Evolutionary conservation across 2,888 invertebrate species (phyloP).

Genomic region (Antheraea yamamai): DNA sequence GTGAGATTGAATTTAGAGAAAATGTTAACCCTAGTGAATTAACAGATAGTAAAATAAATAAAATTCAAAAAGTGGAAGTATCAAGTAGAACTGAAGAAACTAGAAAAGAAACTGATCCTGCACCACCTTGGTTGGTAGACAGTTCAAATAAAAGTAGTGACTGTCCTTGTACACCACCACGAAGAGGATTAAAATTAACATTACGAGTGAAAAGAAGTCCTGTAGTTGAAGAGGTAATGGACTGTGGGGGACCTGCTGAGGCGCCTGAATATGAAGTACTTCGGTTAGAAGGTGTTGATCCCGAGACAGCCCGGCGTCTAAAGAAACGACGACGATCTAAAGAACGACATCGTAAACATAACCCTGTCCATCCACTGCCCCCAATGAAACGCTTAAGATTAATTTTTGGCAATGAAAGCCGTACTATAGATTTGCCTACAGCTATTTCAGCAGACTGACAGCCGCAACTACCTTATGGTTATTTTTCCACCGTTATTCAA

Average conservation of each 20-base stretch:
- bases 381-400: constrained; percentile 92
- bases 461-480: constrained; percentile 69
- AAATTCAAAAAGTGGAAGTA: constrained; percentile 65
- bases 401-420: constrained; percentile 94
- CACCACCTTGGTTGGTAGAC: constrained; percentile 71
- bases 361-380: constrained; percentile 83
- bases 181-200: constrained; percentile 88
- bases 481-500: constrained; percentile 79
- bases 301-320: constrained; percentile 77
- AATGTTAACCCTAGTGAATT: constrained; percentile 77
- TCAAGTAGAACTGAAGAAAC: constrained; percentile 62
- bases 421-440: constrained; percentile 93
- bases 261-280: constrained; percentile 93
- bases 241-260: constrained; percentile 86
- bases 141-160: constrained; percentile 74
- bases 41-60: constrained; percentile 67
- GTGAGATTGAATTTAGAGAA: constrained; percentile 78
- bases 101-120: constrained; percentile 66
- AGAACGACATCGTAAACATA: constrained; percentile 76
- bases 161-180: constrained; percentile 82
- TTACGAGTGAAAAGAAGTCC: constrained; percentile 94
- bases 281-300: constrained; percentile 89
- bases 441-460: constrained; percentile 84
- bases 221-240: constrained; percentile 91
- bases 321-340: constrained; percentile 81